Conservation (phyloP, 2,888 invertebrate species). For the Cataglyphis rosenhaueri region DNA sequence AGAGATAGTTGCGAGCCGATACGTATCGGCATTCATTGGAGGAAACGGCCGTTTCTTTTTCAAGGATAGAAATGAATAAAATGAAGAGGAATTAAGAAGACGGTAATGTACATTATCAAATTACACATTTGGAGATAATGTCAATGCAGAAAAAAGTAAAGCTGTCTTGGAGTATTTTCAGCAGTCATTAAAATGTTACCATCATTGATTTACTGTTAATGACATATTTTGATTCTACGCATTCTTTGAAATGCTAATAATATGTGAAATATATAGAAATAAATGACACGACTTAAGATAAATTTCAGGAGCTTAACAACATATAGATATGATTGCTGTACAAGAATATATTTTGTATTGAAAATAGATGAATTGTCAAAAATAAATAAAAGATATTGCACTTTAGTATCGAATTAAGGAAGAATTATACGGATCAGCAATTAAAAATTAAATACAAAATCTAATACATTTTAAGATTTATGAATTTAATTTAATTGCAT, state of each 20-base stretch:
- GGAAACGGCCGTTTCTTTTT: constrained; percentile 16
- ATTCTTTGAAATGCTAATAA: background rate
- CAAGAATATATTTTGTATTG: background rate
- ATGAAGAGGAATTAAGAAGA: constrained; percentile 10
- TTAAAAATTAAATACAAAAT: too few species aligned
- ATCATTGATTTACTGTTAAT: background rate
- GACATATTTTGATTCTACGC: background rate
- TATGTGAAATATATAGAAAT: background rate
- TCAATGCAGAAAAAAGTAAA: background rate
- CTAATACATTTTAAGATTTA: too few species aligned
- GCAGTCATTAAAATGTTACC: background rate
- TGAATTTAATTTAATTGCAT: too few species aligned
- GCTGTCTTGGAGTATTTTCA: background rate
- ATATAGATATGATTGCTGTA: background rate
- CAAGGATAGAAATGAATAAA: constrained; percentile 45
- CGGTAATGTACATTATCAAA: background rate
- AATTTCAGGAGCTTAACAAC: background rate
- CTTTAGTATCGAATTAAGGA: background rate
- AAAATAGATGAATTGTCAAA: background rate
- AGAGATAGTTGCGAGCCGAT: constrained; percentile 26
- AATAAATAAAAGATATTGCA: too few species aligned
- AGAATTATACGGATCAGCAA: too few species aligned
- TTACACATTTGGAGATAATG: background rate
- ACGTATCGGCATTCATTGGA: constrained; percentile 36
- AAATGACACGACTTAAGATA: background rate